These are phyloP conservation scores for Hydra vulgaris DNA, from an alignment of 30 jellyfish, hydroid and myxozoan genomes.

Conservation along the genomic window DNA sequence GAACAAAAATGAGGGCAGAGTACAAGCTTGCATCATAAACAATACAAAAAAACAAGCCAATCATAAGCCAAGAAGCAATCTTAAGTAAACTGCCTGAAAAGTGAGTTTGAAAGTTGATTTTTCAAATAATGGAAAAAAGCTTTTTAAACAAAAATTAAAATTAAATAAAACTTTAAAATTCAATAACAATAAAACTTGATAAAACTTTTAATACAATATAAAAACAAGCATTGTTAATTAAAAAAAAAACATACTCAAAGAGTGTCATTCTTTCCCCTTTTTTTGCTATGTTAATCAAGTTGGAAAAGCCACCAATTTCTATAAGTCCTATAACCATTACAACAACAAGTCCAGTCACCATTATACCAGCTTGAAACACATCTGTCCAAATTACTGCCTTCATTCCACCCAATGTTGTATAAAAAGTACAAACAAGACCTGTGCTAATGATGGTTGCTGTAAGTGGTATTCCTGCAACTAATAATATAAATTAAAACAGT, in stretches of 20 bases:
- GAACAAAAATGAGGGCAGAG: too few relatives aligned
- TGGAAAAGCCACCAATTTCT: constrained; percentile 58
- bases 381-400: constrained; percentile 98
- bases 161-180: too few relatives aligned
- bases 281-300: constrained; percentile 40
- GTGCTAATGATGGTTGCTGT: constrained; percentile 84
- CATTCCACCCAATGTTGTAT: constrained; percentile 98
- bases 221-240: too few relatives aligned
- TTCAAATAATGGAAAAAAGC: too few relatives aligned
- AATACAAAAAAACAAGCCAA: too few relatives aligned
- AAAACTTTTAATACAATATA: too few relatives aligned
- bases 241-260: constrained; percentile 48
- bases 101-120: too few relatives aligned
- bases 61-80: too few relatives aligned
- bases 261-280: constrained; percentile 64
- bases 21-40: too few relatives aligned
- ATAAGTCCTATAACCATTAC: constrained; percentile 73
- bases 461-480: constrained; percentile 97
- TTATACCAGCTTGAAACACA: constrained; percentile 93
- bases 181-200: too few relatives aligned
- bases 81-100: too few relatives aligned
- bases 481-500: neutral
- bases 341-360: constrained; percentile 81
- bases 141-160: too few relatives aligned
- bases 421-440: constrained; percentile 92